Conservation (phyloP, 2,113 vertebrate species). For the Eurystomus gularis region DNA sequence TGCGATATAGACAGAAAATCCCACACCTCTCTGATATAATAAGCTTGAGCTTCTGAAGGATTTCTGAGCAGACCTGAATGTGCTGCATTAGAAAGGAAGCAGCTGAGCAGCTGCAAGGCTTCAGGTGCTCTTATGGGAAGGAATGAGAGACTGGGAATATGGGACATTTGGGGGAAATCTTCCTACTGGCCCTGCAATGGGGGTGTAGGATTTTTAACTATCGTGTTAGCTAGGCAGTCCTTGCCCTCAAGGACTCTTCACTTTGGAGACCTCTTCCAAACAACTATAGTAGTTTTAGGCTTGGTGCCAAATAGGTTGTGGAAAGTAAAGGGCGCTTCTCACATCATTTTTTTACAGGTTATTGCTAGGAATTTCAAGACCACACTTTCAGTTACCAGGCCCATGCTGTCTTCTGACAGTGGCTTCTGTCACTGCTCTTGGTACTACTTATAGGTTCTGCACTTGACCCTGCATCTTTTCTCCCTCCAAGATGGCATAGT, state of each 20-base stretch:
- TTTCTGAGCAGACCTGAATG: not conserved
- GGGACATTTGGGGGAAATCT: not conserved
- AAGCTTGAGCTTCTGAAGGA: not conserved
- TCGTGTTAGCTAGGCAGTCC: not conserved
- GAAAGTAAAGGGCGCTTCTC: not conserved
- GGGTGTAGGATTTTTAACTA: not conserved
- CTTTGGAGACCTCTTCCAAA: not conserved
- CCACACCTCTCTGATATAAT: not conserved
- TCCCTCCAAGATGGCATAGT: not conserved
- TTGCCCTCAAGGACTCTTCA: not conserved
- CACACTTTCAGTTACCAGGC: not conserved
- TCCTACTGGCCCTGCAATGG: not conserved
- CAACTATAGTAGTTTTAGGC: not conserved
- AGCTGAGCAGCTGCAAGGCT: conserved; percentile 13
- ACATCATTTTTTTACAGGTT: not conserved
- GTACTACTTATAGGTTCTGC: fast-evolving
- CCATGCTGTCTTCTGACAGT: not conserved
- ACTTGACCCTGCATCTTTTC: not conserved
- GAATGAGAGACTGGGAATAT: not conserved
- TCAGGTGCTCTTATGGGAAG: not conserved
- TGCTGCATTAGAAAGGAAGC: not conserved
- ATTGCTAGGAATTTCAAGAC: not conserved
- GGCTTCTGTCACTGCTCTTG: not conserved
- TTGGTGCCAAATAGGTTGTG: fast-evolving
- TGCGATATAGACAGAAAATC: not conserved